Conservation (phyloP, 2,113 vertebrate species). For the Athene cunicularia region DNA sequence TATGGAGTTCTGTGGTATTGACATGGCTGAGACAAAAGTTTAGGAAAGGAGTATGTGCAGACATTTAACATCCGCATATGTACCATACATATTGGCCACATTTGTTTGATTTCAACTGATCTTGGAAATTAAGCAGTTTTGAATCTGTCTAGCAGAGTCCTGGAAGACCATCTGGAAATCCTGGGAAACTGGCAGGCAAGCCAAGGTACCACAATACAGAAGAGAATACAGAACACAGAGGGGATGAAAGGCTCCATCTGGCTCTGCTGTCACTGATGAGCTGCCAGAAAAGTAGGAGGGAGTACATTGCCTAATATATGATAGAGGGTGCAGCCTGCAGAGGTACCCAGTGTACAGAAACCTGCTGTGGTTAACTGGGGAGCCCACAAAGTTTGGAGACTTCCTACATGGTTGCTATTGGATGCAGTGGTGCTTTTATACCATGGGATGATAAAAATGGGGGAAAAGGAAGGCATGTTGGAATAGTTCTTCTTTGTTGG, state of each 20-base stretch:
- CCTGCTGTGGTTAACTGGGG: rapidly evolving
- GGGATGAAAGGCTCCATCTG: not conserved
- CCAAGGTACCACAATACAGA: not conserved
- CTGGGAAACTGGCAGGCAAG: not conserved
- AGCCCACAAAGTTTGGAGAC: not conserved
- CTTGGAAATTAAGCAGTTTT: not conserved
- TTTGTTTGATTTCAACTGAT: not conserved
- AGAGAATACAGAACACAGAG: not conserved
- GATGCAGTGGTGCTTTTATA: not conserved
- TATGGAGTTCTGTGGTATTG: not conserved
- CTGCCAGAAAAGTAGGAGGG: not conserved
- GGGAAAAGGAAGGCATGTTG: not conserved
- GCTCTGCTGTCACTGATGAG: not conserved
- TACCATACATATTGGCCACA: rapidly evolving
- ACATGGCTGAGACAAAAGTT: not conserved
- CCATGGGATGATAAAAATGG: not conserved
- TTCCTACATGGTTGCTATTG: rapidly evolving
- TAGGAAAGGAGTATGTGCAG: not conserved
- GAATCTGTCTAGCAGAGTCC: not conserved
- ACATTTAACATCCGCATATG: not conserved
- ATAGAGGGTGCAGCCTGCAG: not conserved
- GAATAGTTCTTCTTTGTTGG: not conserved
- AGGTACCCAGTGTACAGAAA: not conserved
- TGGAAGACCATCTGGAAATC: not conserved
- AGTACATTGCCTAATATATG: not conserved